Conservation (phyloP, 2,888 invertebrate species). For the Tridacna gigas region DNA sequence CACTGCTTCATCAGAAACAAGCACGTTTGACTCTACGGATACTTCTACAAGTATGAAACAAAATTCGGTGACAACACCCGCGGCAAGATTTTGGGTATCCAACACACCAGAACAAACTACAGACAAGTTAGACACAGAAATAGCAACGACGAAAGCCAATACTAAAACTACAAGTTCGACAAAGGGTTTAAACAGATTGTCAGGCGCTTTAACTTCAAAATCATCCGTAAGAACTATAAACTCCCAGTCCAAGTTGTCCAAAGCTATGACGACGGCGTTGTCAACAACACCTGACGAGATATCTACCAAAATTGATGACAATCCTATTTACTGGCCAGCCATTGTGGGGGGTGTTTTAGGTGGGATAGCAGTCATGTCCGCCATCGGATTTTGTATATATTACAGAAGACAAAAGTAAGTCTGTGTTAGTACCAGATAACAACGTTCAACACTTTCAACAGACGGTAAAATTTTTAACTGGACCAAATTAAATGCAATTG, state of each 20-base stretch:
- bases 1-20: neutral
- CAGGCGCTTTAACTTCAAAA: slow-evolving; percentile 1
- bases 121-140: neutral
- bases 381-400: slow-evolving; percentile 59
- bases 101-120: neutral
- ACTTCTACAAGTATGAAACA: neutral
- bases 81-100: neutral
- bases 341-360: slow-evolving; percentile 70
- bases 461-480: too few relatives aligned
- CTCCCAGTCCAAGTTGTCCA: neutral
- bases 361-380: slow-evolving; percentile 58
- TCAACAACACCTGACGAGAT: slow-evolving; percentile 12
- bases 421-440: too few relatives aligned
- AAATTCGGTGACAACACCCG: neutral
- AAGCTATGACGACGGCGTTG: neutral
- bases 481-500: too few relatives aligned
- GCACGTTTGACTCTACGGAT: neutral
- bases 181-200: neutral
- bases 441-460: too few relatives aligned
- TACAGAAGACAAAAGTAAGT: slow-evolving; percentile 68
- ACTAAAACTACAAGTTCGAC: neutral
- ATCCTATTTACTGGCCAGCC: slow-evolving; percentile 62
- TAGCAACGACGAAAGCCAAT: neutral
- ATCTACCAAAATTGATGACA: slow-evolving; percentile 25
- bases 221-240: neutral